Percentiles rank a stretch among this genome's conserved stretches.
Conservation (phyloP, 2,888 invertebrate genomes). For the Nasonia oneida region DNA sequence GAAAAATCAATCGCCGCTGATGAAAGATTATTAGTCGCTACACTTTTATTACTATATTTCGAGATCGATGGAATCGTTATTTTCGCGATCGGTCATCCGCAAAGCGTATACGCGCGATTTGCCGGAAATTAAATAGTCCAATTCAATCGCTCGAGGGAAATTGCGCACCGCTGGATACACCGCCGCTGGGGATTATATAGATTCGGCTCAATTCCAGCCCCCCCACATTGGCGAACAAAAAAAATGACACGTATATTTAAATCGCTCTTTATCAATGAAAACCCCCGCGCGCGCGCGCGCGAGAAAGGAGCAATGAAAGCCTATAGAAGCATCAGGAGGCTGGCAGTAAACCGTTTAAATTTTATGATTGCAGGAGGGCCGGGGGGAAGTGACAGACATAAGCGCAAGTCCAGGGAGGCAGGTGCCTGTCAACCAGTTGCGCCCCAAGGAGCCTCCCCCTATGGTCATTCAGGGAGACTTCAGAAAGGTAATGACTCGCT, state of each 20-base stretch:
- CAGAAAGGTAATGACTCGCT: constrained; percentile 85
- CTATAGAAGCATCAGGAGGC: neutral
- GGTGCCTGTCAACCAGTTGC: constrained; percentile 82
- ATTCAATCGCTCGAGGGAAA: constrained; percentile 23
- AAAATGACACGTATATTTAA: neutral
- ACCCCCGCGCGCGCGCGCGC: neutral
- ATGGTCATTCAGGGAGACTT: constrained; percentile 96
- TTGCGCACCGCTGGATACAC: neutral
- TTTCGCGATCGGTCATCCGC: neutral
- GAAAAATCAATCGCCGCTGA: neutral
- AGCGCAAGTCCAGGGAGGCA: constrained; percentile 93
- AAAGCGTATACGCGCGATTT: neutral
- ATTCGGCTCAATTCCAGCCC: neutral
- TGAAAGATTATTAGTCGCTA: neutral
- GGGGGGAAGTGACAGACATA: constrained; percentile 94
- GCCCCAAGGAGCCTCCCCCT: constrained; percentile 84
- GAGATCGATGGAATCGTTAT: neutral
- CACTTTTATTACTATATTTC: neutral
- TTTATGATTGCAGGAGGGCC: constrained; percentile 84
- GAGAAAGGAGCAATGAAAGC: neutral
- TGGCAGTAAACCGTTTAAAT: constrained; percentile 16
- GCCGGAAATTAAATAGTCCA: constrained; percentile 29
- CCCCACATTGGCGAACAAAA: neutral
- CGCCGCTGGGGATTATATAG: constrained; percentile 20
- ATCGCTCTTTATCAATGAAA: neutral